Evolutionary conservation across 2,888 invertebrate genomes (phyloP).

Genomic region (Acronicta alni): DNA sequence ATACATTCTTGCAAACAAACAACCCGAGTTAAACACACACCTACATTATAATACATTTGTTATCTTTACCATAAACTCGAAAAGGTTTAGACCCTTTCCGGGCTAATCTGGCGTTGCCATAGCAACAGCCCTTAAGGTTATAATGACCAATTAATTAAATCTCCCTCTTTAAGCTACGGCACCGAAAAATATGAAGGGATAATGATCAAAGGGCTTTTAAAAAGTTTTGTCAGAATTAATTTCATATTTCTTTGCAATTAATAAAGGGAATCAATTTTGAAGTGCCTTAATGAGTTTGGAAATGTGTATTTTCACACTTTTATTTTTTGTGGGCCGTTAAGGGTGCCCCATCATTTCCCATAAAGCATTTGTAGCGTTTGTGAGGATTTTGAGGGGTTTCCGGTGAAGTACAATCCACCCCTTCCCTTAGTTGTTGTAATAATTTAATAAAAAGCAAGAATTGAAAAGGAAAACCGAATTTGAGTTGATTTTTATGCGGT

Average conservation of each 20-base stretch:
- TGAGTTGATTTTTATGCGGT: too few species aligned
- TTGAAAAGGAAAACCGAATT: too few species aligned
- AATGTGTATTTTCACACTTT: slow-evolving; percentile 18
- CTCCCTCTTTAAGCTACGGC: slow-evolving; percentile 61
- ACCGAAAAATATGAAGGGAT: slow-evolving; percentile 64
- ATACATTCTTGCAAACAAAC: slow-evolving; percentile 10
- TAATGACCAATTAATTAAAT: slow-evolving; percentile 80
- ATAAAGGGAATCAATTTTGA: slow-evolving; percentile 32
- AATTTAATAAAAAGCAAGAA: too few species aligned
- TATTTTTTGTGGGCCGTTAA: background rate
- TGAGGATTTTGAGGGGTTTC: background rate
- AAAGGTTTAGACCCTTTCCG: slow-evolving; percentile 41
- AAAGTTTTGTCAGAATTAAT: slow-evolving; percentile 56
- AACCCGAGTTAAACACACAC: slow-evolving; percentile 11
- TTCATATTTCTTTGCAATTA: slow-evolving; percentile 50
- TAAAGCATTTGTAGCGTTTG: background rate
- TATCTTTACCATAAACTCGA: slow-evolving; percentile 39
- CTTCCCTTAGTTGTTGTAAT: too few species aligned
- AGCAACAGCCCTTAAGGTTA: slow-evolving; percentile 60
- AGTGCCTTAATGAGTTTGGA: slow-evolving; percentile 25
- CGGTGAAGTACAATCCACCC: background rate
- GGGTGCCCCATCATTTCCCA: background rate
- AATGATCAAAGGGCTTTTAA: slow-evolving; percentile 63
- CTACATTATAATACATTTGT: slow-evolving; percentile 31
- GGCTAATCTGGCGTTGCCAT: slow-evolving; percentile 58